phyloP scores from a whole-genome alignment of 1,140 invertebrate genomes.

The Drosophila biarmipes region DNA sequence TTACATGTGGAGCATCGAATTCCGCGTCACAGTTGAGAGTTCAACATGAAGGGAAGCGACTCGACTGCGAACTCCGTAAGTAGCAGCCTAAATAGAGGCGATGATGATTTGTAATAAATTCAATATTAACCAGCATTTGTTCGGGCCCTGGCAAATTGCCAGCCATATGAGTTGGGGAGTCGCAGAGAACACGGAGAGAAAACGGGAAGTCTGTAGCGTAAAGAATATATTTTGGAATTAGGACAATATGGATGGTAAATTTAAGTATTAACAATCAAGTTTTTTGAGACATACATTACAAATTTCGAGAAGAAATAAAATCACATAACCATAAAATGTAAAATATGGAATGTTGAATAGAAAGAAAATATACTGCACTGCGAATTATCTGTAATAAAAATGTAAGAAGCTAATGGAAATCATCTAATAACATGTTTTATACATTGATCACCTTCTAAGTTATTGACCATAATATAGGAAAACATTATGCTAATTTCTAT shows the following conservation, averaged over 20 bases:
- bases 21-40: slow-evolving; percentile 77
- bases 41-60: slow-evolving; percentile 58
- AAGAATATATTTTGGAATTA: too few species aligned
- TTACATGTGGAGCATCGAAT: slow-evolving; percentile 54
- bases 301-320: too few species aligned
- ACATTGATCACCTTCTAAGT: too few species aligned
- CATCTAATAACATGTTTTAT: not conserved
- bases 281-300: too few species aligned
- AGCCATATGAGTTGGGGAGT: slow-evolving; percentile 22
- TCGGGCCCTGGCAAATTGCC: slow-evolving; percentile 61
- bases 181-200: slow-evolving; percentile 12
- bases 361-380: too few species aligned
- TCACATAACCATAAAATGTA: too few species aligned
- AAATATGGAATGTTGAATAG: too few species aligned
- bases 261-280: too few species aligned
- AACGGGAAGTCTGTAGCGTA: not conserved
- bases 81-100: slow-evolving; percentile 59
- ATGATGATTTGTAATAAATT: slow-evolving; percentile 80
- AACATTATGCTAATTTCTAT: slow-evolving; percentile 62
- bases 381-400: too few species aligned
- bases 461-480: not conserved
- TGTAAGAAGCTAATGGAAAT: too few species aligned
- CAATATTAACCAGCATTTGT: slow-evolving; percentile 76
- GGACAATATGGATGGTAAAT: too few species aligned
- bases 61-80: slow-evolving; percentile 25